Base-by-base conservation (phyloP, 2,113 vertebrate species). In the Hydropotes inermis region DNA sequence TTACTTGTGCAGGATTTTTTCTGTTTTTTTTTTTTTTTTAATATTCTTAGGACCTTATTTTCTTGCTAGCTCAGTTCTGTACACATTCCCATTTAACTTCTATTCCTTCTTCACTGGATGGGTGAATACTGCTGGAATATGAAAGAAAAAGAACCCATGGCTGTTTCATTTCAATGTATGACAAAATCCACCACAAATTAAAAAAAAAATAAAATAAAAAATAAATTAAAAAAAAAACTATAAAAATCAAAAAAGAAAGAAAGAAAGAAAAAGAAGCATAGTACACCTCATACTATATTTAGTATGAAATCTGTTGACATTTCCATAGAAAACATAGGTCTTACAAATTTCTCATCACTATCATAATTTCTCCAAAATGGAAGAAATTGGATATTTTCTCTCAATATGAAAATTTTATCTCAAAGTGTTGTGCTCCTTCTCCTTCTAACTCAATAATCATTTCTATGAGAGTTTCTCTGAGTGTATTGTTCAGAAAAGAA, bases 291-390 rank as follows among this genome's bases (percentile, higher is more conserved):
- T 6, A 89, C 33, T 79, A 12, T 52, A 39, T 39, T 91, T 89
- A 83, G 74, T 78, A 67, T 50, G 25, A 96, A 89, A 36, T 39
- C 1, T 60, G n/a, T 45, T 54, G 13, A 89, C 58, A 58, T 90
- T 83, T 86, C 19, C n/a, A 28, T n/a, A 19, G 39, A 86, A 92
- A 39, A 82, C 12, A 70, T 78, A 16, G 54, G 12, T 95, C 89
- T 98, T 93, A 61, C 50, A 97, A 92, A 94, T 50, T 96, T 98
- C 50, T 95, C 95, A 98, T 97, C 70, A 13, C 92, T 83, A 88
- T 92, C 92, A 82, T 94, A 90, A 92, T 82, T 95, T 27, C 64
- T 97, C 92, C 86, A 50, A 94, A 87, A 21, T 43, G 39, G n/a
- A 97, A 98, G 92, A 96, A 70, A 39, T 5, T 23, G 64, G 82